phyloP scores from a whole-genome alignment of 2,113 vertebrate species.

The Todiramphus chloris region DNA sequence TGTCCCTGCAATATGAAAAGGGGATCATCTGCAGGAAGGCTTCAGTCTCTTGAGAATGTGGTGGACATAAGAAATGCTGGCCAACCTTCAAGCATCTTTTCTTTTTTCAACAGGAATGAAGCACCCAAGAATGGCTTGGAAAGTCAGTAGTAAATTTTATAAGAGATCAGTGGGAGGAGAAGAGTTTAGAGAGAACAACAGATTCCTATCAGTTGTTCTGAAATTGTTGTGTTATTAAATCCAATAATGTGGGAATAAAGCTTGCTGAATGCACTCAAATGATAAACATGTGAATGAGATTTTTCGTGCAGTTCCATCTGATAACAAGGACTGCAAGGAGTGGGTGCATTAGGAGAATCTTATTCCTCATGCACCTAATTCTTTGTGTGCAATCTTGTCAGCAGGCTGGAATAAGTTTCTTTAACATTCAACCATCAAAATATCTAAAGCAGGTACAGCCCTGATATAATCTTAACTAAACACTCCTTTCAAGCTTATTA shows the following conservation, averaged over 20 bases:
- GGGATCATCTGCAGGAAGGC: neutral
- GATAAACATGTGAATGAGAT: neutral
- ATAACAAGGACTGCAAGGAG: neutral
- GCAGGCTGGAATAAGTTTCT: neutral
- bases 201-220: neutral
- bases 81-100: neutral
- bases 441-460: neutral
- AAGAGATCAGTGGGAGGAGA: neutral
- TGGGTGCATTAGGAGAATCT: neutral
- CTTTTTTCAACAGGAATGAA: neutral
- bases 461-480: slow-evolving; percentile 28
- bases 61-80: neutral
- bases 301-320: neutral
- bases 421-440: neutral
- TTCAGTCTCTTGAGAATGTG: neutral
- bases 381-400: neutral
- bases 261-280: neutral
- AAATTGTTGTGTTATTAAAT: neutral
- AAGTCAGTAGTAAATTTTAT: neutral
- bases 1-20: neutral
- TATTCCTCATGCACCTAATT: neutral
- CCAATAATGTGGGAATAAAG: neutral
- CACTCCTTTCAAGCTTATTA: neutral
- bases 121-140: neutral
- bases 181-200: neutral